A percentile compares a stretch with the other conserved stretches of the same genome.
phyloP scores from a whole-genome alignment of 2,113 vertebrate species.

The Anhinga anhinga region DNA sequence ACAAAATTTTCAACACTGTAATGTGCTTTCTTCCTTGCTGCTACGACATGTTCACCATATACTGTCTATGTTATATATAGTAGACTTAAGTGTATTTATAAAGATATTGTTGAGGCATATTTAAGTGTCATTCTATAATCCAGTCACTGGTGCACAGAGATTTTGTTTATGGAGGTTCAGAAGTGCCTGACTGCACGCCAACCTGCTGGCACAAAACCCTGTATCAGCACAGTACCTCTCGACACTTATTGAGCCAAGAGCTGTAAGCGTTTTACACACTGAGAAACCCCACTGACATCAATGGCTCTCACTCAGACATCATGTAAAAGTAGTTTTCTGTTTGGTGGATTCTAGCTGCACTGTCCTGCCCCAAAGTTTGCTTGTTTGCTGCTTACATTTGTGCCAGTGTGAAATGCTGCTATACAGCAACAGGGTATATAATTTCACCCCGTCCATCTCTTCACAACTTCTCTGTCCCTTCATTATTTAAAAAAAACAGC shows the following conservation, averaged over 20 bases:
- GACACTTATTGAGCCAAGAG: neutral
- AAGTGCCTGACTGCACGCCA: neutral
- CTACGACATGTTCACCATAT: neutral
- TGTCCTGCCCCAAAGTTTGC: neutral
- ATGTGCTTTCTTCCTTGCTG: slow-evolving; percentile 20
- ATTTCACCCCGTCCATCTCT: neutral
- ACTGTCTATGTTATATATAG: neutral
- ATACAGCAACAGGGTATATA: neutral
- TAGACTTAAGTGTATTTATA: neutral
- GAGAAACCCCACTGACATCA: neutral
- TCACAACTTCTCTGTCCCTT: neutral
- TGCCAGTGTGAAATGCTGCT: neutral
- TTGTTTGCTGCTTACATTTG: neutral
- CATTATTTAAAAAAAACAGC: neutral
- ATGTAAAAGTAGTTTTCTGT: neutral
- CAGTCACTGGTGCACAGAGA: neutral
- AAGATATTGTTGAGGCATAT: neutral
- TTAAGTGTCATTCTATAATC: neutral
- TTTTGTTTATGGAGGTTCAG: neutral
- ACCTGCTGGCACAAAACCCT: neutral
- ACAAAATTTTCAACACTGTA: slow-evolving; percentile 43
- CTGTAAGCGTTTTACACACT: neutral
- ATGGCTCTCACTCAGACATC: neutral
- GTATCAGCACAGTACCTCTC: neutral
- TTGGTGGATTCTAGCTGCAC: neutral